Evolutionary conservation across 2,888 invertebrate genomes (phyloP).

Genomic region (Tipula helvola): DNA sequence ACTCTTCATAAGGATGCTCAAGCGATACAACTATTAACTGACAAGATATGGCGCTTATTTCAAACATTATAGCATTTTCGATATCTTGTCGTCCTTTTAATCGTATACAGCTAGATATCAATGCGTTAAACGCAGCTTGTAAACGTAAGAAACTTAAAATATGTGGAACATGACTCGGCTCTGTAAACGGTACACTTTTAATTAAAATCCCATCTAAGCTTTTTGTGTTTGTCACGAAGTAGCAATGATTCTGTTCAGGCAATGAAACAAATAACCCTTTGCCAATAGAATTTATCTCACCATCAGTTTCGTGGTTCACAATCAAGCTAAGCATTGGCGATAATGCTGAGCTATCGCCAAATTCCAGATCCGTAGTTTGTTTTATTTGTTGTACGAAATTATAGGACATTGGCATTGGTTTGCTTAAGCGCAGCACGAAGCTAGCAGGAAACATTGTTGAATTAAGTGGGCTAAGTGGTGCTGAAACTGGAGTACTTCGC

Average conservation of each 20-base stretch:
- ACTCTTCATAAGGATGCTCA: constrained; percentile 86
- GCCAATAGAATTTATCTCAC: constrained; percentile 56
- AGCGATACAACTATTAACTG: constrained; percentile 81
- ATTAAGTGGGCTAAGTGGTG: constrained; percentile 67
- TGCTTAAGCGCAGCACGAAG: constrained; percentile 67
- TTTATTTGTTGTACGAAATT: constrained; percentile 56
- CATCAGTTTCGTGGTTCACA: constrained; percentile 64
- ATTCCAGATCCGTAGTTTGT: constrained; percentile 45
- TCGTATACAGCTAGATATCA: constrained; percentile 79
- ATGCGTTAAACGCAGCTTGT: constrained; percentile 83
- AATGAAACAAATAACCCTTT: constrained; percentile 79
- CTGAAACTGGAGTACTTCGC: constrained; percentile 56
- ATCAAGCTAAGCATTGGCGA: constrained; percentile 62
- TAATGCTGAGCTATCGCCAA: constrained; percentile 22
- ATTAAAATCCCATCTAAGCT: constrained; percentile 43
- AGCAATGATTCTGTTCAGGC: constrained; percentile 89
- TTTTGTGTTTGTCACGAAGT: constrained; percentile 76
- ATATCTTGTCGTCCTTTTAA: constrained; percentile 56
- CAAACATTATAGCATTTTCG: constrained; percentile 61
- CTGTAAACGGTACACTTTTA: constrained; percentile 77
- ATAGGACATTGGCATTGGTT: constrained; percentile 75
- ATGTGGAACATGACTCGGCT: constrained; percentile 83
- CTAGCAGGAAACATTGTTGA: constrained; percentile 84
- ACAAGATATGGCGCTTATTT: constrained; percentile 81
- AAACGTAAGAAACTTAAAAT: constrained; percentile 74